Percentiles rank a stretch among this genome's conserved stretches.
These are phyloP conservation scores for Sebastes baramenuke DNA, from an alignment of 2,797 vertebrate genomes.

Conservation along the genomic window DNA sequence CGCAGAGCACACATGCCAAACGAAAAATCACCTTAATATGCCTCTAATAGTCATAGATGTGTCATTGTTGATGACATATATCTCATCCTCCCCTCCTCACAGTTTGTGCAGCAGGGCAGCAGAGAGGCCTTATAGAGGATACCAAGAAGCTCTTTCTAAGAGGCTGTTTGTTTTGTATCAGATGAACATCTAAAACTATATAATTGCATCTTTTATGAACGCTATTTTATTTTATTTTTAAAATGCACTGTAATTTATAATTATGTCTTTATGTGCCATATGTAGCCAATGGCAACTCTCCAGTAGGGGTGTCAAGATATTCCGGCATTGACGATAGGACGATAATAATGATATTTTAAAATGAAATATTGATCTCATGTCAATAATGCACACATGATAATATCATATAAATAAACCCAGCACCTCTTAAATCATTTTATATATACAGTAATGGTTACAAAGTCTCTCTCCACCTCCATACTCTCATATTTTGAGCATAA, in stretches of 20 bases:
- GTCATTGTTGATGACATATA: constrained; percentile 39
- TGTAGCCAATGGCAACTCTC: not conserved
- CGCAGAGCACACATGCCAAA: constrained; percentile 27
- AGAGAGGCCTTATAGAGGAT: not conserved
- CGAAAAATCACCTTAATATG: constrained; percentile 53
- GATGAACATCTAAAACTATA: not conserved
- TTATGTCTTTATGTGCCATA: not conserved
- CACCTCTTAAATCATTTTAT: no score
- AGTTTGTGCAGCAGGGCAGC: not conserved
- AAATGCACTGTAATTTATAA: not conserved
- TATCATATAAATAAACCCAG: no score
- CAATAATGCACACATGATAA: no score
- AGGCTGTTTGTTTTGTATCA: not conserved
- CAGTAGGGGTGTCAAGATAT: no score
- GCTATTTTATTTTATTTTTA: not conserved
- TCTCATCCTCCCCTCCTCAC: not conserved
- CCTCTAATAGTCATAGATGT: constrained; percentile 43
- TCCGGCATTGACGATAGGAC: rapidly evolving
- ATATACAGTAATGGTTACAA: no score
- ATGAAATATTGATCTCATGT: no score
- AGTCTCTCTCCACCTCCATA: no score
- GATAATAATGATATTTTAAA: no score
- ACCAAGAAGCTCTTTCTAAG: not conserved
- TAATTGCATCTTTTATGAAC: not conserved
- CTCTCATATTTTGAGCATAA: no score